phyloP scores from a whole-genome alignment of 2,113 vertebrate species.

The Dicaeum eximium region DNA sequence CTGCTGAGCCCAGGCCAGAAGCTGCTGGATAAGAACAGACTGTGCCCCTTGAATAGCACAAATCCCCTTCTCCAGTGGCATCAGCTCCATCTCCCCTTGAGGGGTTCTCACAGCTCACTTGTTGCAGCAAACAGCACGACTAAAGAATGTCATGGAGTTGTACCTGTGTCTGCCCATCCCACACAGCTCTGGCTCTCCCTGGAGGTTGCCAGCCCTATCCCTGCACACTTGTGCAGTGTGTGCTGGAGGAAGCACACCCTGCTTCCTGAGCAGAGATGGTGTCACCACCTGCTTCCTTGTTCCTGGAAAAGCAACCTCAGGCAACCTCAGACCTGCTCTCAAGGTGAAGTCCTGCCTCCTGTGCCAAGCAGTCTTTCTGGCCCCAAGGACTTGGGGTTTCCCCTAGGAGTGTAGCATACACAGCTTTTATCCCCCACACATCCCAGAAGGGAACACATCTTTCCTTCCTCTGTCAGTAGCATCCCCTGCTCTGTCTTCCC shows the following conservation, averaged over 20 bases:
- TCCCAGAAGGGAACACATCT: not conserved
- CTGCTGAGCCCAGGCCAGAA: fast-evolving
- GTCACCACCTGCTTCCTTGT: not conserved
- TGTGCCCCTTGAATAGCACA: not conserved
- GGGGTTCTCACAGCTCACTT: not conserved
- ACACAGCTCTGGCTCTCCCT: not conserved
- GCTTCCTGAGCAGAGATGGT: not conserved
- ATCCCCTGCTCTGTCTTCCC: not conserved
- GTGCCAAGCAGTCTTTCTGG: not conserved
- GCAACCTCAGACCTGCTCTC: not conserved
- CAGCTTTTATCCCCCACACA: not conserved
- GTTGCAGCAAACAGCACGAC: not conserved
- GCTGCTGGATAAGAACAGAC: not conserved
- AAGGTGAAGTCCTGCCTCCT: not conserved
- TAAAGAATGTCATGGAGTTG: not conserved
- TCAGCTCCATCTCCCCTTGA: not conserved
- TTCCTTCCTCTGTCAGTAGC: not conserved
- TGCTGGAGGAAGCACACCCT: not conserved
- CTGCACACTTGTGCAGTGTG: fast-evolving
- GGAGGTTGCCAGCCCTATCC: not conserved
- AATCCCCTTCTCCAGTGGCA: not conserved
- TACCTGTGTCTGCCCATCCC: fast-evolving
- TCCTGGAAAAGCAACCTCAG: not conserved
- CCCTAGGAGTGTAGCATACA: not conserved
- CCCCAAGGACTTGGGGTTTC: not conserved